Conservation (phyloP, 2,797 vertebrate genomes). For the Acomys russatus region DNA sequence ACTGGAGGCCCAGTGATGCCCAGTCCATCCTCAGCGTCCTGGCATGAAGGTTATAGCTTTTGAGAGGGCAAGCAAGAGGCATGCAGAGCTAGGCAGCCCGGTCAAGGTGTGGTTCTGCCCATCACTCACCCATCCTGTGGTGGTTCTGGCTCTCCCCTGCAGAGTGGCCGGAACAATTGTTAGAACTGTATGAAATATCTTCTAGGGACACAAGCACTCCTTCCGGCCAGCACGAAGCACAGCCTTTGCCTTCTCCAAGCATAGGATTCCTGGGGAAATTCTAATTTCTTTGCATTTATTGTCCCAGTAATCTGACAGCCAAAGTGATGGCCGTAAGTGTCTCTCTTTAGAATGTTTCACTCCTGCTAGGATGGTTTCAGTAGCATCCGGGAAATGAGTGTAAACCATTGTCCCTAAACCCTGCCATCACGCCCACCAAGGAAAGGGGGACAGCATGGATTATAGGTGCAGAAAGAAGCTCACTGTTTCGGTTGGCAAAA, state of each 20-base stretch:
- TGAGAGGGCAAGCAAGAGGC: background rate
- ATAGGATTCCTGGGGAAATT: background rate
- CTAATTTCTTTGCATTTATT: background rate
- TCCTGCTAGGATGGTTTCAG: background rate
- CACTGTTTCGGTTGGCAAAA: background rate
- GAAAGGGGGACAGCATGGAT: background rate
- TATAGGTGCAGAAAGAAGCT: background rate
- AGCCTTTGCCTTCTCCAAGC: background rate
- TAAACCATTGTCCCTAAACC: background rate
- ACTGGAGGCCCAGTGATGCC: background rate
- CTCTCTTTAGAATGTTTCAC: background rate
- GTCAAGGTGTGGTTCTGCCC: background rate
- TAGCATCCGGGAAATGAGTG: background rate
- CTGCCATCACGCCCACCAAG: background rate
- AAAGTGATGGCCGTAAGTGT: background rate
- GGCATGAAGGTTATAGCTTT: background rate
- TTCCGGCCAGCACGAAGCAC: background rate
- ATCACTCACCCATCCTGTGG: background rate
- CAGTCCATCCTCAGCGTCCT: background rate
- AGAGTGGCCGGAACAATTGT: background rate
- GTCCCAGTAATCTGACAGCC: background rate
- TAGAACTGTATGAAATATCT: background rate
- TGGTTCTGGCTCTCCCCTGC: background rate
- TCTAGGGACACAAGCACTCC: background rate
- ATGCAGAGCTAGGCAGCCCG: background rate